Evolutionary conservation across 2,113 vertebrate genomes (phyloP).

Genomic region (Oryzias woworae): DNA sequence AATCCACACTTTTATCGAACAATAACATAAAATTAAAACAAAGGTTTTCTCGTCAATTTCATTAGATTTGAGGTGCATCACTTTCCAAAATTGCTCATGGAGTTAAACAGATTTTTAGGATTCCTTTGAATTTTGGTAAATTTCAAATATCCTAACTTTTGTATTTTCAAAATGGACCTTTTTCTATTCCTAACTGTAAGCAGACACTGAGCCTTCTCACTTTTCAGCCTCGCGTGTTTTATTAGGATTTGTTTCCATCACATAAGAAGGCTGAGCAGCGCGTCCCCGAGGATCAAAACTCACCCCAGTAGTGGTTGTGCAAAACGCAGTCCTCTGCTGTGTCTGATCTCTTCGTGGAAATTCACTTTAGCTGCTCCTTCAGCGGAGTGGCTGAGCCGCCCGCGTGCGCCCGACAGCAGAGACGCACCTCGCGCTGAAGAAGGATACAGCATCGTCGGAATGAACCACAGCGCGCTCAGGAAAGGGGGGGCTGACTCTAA

Average conservation of each 20-base stretch:
- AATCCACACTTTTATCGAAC: too few relatives aligned
- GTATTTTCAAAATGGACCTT: not conserved
- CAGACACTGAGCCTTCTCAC: slow-evolving; percentile 2
- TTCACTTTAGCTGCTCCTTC: slow-evolving; percentile 22
- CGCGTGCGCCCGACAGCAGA: slow-evolving; percentile 27
- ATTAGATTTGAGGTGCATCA: too few relatives aligned
- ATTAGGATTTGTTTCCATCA: not conserved
- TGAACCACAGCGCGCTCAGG: slow-evolving; percentile 48
- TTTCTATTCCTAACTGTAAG: too few relatives aligned
- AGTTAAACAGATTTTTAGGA: too few relatives aligned
- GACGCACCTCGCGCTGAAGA: slow-evolving; percentile 35
- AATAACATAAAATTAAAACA: too few relatives aligned
- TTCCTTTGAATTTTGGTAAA: too few relatives aligned
- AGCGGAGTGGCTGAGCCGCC: slow-evolving; percentile 18
- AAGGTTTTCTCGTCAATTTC: too few relatives aligned
- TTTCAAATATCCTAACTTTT: slow-evolving; percentile 12
- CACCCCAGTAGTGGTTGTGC: slow-evolving; percentile 47
- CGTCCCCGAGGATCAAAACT: slow-evolving; percentile 28
- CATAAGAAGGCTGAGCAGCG: not conserved
- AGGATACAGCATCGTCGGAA: slow-evolving; percentile 52
- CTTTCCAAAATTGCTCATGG: too few relatives aligned
- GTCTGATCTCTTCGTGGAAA: slow-evolving; percentile 30
- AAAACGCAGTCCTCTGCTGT: slow-evolving; percentile 21
- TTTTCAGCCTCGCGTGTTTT: not conserved
- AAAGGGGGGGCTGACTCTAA: slow-evolving; percentile 36